Evolutionary conservation across 1,140 invertebrate genomes (phyloP).

Genomic region (Neoseiulus cucumeris): DNA sequence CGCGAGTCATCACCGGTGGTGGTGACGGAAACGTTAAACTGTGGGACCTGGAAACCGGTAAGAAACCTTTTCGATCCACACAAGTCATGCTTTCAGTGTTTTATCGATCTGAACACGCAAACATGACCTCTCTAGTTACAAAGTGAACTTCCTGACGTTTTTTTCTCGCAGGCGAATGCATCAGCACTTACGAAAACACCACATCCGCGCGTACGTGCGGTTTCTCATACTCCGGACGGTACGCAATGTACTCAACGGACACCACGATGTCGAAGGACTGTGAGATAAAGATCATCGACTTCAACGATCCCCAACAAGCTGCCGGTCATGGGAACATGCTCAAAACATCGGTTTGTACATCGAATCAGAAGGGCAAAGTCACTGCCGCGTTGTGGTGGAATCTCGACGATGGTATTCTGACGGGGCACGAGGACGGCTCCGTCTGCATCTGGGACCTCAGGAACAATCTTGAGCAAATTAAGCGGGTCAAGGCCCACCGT

Average conservation of each 20-base stretch:
- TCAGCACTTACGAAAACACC: slow-evolving; percentile 49
- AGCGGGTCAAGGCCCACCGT: slow-evolving; percentile 48
- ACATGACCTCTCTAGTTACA: no score
- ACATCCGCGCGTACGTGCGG: slow-evolving; percentile 73
- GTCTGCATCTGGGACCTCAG: slow-evolving; percentile 75
- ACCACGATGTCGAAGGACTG: slow-evolving; percentile 69
- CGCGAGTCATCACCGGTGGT: slow-evolving; percentile 69
- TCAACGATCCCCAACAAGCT: slow-evolving; percentile 22
- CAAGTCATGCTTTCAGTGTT: no score
- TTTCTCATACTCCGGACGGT: slow-evolving; percentile 79
- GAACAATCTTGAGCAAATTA: slow-evolving; percentile 26
- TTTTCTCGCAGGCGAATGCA: slow-evolving; percentile 25
- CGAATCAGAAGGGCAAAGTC: slow-evolving; percentile 43
- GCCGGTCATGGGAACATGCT: not conserved
- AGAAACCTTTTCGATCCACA: slow-evolving; percentile 17
- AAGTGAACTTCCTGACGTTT: no score
- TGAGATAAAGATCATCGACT: slow-evolving; percentile 54
- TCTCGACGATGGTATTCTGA: slow-evolving; percentile 71
- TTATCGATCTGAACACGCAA: no score
- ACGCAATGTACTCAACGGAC: slow-evolving; percentile 79
- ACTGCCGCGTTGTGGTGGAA: slow-evolving; percentile 80
- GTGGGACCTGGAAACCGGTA: slow-evolving; percentile 70
- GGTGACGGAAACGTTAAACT: slow-evolving; percentile 69
- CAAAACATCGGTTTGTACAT: slow-evolving; percentile 35
- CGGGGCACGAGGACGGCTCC: slow-evolving; percentile 82